Conservation (phyloP, 2,113 vertebrate species). For the Tapirus terrestris region DNA sequence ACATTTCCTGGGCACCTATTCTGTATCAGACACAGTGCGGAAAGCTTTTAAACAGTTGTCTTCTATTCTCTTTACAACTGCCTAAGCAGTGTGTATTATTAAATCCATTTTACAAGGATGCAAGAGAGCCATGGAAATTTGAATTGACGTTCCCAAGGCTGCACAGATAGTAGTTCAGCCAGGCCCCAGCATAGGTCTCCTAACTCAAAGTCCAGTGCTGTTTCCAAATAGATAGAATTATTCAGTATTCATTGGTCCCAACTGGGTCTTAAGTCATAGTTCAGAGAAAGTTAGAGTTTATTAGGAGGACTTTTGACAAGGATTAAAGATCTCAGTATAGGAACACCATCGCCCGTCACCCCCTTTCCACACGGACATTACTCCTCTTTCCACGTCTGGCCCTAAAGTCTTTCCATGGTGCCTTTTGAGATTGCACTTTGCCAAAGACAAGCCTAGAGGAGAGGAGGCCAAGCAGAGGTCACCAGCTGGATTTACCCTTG, state of each 20-base stretch:
- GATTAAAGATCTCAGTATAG: neutral
- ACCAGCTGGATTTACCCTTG: neutral
- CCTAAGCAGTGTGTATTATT: neutral
- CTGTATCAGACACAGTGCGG: neutral
- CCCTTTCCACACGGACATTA: neutral
- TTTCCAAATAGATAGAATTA: constrained; percentile 44
- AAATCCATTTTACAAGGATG: constrained; percentile 62
- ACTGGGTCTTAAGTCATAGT: neutral
- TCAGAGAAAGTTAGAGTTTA: constrained; percentile 12
- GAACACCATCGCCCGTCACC: neutral
- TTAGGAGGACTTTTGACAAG: constrained; percentile 45
- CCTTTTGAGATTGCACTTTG: neutral
- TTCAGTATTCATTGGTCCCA: constrained; percentile 17
- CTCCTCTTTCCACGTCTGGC: neutral
- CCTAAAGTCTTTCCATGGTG: neutral
- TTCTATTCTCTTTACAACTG: constrained; percentile 4
- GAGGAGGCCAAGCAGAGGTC: neutral
- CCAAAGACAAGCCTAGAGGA: neutral
- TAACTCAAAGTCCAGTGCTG: neutral
- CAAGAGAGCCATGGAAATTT: constrained; percentile 18
- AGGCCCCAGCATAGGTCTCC: neutral
- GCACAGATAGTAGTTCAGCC: neutral
- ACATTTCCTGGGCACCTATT: neutral
- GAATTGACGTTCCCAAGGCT: constrained; percentile 13
- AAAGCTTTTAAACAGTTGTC: neutral